Percentiles rank a stretch among this genome's conserved stretches.
phyloP scores from a whole-genome alignment of 1,140 invertebrate species.

The Papilio helenus region DNA sequence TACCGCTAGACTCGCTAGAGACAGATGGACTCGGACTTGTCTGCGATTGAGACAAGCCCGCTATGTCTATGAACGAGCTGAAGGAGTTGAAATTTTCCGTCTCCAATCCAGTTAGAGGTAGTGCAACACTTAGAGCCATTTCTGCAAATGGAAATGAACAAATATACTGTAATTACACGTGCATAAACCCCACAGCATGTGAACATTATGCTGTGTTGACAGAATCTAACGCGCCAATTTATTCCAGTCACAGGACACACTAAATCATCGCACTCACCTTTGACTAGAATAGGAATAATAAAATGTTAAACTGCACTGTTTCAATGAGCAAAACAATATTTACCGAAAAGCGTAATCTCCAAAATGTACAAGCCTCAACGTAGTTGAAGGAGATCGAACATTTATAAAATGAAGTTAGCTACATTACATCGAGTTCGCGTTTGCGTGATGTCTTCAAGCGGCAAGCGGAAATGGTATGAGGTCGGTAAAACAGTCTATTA shows the following conservation, averaged over 20 bases:
- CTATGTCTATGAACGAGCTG: constrained; percentile 80
- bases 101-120: constrained; percentile 79
- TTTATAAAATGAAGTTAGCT: constrained; percentile 78
- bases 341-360: constrained; percentile 79
- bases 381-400: constrained; percentile 81
- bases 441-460: constrained; percentile 74
- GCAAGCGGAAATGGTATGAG: constrained; percentile 70
- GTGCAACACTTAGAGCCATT: constrained; percentile 82
- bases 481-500: constrained; percentile 76
- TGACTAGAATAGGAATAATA: constrained; percentile 51
- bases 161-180: constrained; percentile 76
- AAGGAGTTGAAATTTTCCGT: constrained; percentile 80
- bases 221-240: constrained; percentile 78
- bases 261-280: constrained; percentile 53
- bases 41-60: constrained; percentile 76
- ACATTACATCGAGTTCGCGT: constrained; percentile 67
- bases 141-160: constrained; percentile 73
- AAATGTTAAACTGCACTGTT: constrained; percentile 52
- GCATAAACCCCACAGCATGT: constrained; percentile 69
- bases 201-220: constrained; percentile 76
- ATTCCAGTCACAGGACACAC: constrained; percentile 48
- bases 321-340: constrained; percentile 73
- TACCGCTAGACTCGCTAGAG: constrained; percentile 82
- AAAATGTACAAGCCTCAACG: constrained; percentile 79
- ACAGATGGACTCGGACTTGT: constrained; percentile 80